Evolutionary conservation across 2,797 vertebrate species (phyloP), one percentile per base, ranked within the genome.

Genomic region (Sciurus vulgaris): DNA sequence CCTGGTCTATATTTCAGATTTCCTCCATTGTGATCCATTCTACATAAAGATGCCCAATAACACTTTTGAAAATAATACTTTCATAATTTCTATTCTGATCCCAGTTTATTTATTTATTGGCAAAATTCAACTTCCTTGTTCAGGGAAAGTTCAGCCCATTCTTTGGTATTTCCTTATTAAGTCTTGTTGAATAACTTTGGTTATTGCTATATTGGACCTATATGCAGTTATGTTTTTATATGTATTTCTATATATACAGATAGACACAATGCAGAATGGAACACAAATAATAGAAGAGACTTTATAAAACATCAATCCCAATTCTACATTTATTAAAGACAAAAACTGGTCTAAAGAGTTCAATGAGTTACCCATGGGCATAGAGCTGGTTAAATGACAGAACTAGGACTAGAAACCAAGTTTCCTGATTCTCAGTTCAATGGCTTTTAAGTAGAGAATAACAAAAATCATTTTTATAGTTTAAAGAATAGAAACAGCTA

Each of bases 391-490:
- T 91, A 72, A 95, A 73, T 63, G 38, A 84, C 54, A 77, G 38
- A 95, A 85, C 13, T 86, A 41, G 61, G 49, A 93, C 35, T 56
- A 76, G 78, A 96, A 73, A 94, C 15, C 7, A 92, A 72, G 47
- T 51, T 38, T 94, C 70, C 38, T 33, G 10, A 92, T 89, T 95
- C 10, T 49, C 20, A 72, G 38, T 94, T 96, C 38, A 88, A 56
- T 93, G 83, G 3, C 14, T 90, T 94, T 95, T 86, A 85, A 96
- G 49, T n/a, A 86, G 30, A 79, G 41, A 95, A 90, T 83, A 92
- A 88, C 73, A 93, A 95, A 93, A 87, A 77, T 84, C 18, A 95
- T 85, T 92, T 94, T 95, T 82, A 84, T 20, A 96, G 93, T 84
- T 89, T 86, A 81, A 95, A 95, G 76, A 91, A 77, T 56, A 86